Percentiles rank a stretch among this genome's conserved stretches.
phyloP scores from a whole-genome alignment of 1,140 invertebrate species.

The Drosophila ananassae region DNA sequence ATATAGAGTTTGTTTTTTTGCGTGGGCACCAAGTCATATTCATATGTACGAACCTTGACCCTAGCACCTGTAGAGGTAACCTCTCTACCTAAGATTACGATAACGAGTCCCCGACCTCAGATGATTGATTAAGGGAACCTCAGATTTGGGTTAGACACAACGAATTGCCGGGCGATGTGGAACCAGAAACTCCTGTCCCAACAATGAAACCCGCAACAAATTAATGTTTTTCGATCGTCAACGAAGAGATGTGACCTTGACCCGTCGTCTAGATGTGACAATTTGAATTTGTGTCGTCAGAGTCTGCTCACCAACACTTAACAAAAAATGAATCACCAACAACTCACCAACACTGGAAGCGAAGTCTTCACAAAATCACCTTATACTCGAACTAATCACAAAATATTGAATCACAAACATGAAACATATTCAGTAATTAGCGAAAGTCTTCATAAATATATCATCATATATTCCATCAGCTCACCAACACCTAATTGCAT shows the following conservation, averaged over 20 bases:
- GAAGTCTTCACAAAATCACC: not conserved
- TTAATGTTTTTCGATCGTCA: conserved; percentile 62
- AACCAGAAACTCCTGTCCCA: conserved; percentile 51
- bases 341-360: not conserved
- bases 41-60: conserved; percentile 16
- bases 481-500: conserved; percentile 17
- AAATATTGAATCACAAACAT: not conserved
- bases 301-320: conserved; percentile 32
- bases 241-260: conserved; percentile 51
- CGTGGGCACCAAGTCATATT: conserved; percentile 64
- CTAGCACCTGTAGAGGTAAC: conserved; percentile 23
- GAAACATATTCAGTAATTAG: not conserved
- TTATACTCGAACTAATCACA: not conserved
- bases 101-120: conserved; percentile 30
- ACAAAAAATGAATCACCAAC: not conserved
- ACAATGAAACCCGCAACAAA: conserved; percentile 48
- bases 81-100: conserved; percentile 36
- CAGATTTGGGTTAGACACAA: conserved; percentile 68
- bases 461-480: conserved; percentile 1
- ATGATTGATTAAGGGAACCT: conserved; percentile 27
- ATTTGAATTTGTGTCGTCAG: conserved; percentile 14
- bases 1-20: conserved; percentile 31
- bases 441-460: not conserved
- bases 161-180: conserved; percentile 59
- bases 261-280: conserved; percentile 27